These are phyloP conservation scores for Acanthosepion esculentum DNA, from an alignment of 2,888 invertebrate species.

Conservation along the genomic window DNA sequence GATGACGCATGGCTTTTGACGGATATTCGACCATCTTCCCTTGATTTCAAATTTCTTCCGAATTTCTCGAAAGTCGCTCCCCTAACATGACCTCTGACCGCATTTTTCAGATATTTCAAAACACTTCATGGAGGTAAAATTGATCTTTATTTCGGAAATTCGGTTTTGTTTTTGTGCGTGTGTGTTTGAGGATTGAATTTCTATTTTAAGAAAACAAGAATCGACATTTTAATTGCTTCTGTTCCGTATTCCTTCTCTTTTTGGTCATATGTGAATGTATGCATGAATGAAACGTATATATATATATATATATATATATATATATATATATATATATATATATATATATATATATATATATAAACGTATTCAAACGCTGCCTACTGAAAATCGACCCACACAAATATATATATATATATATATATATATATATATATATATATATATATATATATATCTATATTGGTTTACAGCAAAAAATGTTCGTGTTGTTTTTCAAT, in stretches of 20 bases:
- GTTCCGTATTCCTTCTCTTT: too few relatives aligned
- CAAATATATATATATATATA: neutral
- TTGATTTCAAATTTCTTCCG: neutral
- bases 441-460: neutral
- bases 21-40: neutral
- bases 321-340: neutral
- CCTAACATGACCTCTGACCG: neutral
- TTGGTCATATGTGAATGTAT: too few relatives aligned
- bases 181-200: neutral
- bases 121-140: neutral
- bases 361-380: too few relatives aligned
- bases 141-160: neutral
- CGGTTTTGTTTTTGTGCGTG: neutral
- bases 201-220: too few relatives aligned
- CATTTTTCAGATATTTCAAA: neutral
- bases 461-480: too few relatives aligned
- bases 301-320: neutral
- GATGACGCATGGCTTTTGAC: neutral
- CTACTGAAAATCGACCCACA: too few relatives aligned
- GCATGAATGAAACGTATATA: too few relatives aligned
- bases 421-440: neutral
- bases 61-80: neutral
- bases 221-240: too few relatives aligned
- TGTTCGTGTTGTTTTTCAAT: too few relatives aligned
- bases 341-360: neutral